These are phyloP conservation scores for Agonopterix alstromeriana DNA, from an alignment of 2,888 invertebrate species.

Conservation along the genomic window DNA sequence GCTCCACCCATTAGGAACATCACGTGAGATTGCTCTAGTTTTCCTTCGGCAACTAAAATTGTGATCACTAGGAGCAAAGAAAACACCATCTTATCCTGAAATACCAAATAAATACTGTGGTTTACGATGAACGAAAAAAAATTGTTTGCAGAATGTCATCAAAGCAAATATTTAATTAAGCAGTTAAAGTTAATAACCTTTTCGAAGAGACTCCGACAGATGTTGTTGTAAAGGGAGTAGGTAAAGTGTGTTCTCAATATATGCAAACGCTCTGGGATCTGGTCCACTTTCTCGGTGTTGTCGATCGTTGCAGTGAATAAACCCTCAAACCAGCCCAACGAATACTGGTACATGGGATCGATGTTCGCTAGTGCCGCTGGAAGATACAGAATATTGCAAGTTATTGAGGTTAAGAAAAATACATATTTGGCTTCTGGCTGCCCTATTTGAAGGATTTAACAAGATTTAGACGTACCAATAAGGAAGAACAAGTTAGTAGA, in stretches of 20 bases:
- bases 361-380: conserved; percentile 90
- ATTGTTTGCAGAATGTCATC: too few species aligned
- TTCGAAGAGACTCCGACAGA: conserved; percentile 95
- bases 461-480: conserved; percentile 75
- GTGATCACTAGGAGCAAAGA: conserved; percentile 86
- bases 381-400: too few species aligned
- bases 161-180: too few species aligned
- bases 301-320: conserved; percentile 91
- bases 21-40: conserved; percentile 82
- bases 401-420: too few species aligned
- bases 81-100: conserved; percentile 92
- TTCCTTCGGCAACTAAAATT: conserved; percentile 77
- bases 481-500: conserved; percentile 95
- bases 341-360: conserved; percentile 99
- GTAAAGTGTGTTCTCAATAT: conserved; percentile 90
- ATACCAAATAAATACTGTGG: neutral
- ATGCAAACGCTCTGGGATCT: conserved; percentile 82
- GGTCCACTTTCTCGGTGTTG: conserved; percentile 88
- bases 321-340: conserved; percentile 94
- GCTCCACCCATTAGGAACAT: conserved; percentile 93
- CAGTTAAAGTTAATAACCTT: conserved; percentile 72
- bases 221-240: conserved; percentile 91
- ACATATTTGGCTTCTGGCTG: too few species aligned
- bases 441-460: too few species aligned
- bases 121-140: too few species aligned